A percentile compares a stretch with the other conserved stretches of the same genome.
Conservation (phyloP, 2,888 invertebrate species). For the Cephus runcator region DNA sequence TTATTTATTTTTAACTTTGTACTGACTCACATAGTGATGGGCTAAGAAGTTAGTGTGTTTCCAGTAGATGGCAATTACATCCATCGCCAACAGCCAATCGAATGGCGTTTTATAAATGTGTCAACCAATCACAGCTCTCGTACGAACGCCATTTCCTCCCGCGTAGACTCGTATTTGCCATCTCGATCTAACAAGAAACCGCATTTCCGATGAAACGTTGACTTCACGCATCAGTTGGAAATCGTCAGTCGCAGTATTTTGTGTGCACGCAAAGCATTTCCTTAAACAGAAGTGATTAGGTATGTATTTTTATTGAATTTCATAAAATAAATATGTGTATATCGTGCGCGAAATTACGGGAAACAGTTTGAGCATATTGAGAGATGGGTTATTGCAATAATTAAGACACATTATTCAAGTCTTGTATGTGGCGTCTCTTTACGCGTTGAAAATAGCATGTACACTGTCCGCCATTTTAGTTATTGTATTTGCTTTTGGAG, state of each 20-base stretch:
- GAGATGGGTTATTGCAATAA: not conserved
- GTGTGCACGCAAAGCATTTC: not conserved
- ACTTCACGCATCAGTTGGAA: constrained; percentile 26
- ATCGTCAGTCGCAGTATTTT: constrained; percentile 21
- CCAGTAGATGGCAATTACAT: not conserved
- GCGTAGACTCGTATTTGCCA: not conserved
- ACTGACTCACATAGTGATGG: not conserved
- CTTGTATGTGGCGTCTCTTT: constrained; percentile 29
- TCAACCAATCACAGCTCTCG: not conserved
- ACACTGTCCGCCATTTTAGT: constrained; percentile 55
- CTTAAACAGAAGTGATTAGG: constrained; percentile 12
- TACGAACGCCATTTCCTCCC: not conserved
- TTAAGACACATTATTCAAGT: not conserved
- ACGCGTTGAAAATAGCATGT: constrained; percentile 41
- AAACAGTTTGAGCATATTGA: not conserved
- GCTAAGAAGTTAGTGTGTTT: not conserved
- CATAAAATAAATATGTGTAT: not conserved
- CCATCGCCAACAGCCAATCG: not conserved
- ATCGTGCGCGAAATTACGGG: not conserved
- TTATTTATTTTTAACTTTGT: not conserved
- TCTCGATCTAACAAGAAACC: not conserved
- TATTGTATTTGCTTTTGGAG: constrained; percentile 56
- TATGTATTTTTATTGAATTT: constrained; percentile 10
- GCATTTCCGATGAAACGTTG: constrained; percentile 5
- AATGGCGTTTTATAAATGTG: not conserved